phyloP scores from a whole-genome alignment of 2,797 vertebrate species.

The Phaenicophaeus curvirostris region DNA sequence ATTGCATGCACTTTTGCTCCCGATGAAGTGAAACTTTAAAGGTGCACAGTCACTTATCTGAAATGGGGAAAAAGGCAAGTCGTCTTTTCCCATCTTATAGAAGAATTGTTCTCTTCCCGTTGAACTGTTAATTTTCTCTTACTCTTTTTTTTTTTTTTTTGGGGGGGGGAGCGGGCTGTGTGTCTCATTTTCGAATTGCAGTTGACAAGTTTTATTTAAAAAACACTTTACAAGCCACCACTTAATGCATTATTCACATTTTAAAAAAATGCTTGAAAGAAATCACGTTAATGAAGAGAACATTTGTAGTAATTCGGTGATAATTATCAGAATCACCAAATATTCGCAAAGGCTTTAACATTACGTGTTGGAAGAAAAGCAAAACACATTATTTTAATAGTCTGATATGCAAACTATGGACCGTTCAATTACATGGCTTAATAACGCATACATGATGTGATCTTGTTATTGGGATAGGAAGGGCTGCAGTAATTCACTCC shows the following conservation, averaged over 20 bases:
- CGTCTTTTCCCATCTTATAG: not conserved
- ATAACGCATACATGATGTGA: slow-evolving; percentile 99
- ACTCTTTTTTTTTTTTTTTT: no score
- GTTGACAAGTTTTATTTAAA: slow-evolving; percentile 62
- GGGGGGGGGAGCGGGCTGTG: no score
- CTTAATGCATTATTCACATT: slow-evolving; percentile 82
- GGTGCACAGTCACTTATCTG: slow-evolving; percentile 9
- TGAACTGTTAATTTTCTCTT: not conserved
- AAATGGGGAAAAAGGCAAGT: slow-evolving; percentile 7
- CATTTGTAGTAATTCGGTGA: slow-evolving; percentile 99
- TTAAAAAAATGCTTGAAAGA: slow-evolving; percentile 85
- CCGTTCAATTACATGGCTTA: slow-evolving; percentile 99
- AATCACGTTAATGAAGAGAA: slow-evolving; percentile 99
- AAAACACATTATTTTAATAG: slow-evolving; percentile 99
- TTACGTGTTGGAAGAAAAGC: slow-evolving; percentile 97
- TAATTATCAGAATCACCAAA: slow-evolving; percentile 98
- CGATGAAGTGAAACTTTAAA: slow-evolving; percentile 40
- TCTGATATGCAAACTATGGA: slow-evolving; percentile 99
- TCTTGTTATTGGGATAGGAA: slow-evolving; percentile 94
- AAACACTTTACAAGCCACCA: slow-evolving; percentile 74
- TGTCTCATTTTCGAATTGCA: not conserved
- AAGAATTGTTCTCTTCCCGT: not conserved
- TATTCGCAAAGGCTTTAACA: slow-evolving; percentile 95
- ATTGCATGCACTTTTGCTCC: slow-evolving; percentile 44
- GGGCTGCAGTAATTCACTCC: slow-evolving; percentile 90